A percentile compares a stretch with the other conserved stretches of the same genome.
phyloP scores from a whole-genome alignment of 2,113 vertebrate species.

The Diphyllodes magnificus region DNA sequence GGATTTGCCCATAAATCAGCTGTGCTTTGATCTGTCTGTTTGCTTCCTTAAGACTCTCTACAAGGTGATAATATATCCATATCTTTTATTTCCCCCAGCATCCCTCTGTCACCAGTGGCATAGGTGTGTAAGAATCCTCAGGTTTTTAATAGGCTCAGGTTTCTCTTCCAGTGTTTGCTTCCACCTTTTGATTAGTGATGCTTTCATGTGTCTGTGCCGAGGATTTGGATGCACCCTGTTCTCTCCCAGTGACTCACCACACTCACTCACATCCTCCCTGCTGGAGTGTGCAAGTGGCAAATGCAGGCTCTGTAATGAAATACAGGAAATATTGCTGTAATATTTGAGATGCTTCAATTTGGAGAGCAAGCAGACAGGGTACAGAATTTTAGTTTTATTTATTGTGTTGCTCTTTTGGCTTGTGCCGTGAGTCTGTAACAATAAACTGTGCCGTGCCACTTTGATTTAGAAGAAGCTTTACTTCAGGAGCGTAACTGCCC shows the following conservation, averaged over 20 bases:
- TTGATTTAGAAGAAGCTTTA: constrained; percentile 17
- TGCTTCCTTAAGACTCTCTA: neutral
- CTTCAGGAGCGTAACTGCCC: constrained; percentile 1
- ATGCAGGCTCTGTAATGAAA: neutral
- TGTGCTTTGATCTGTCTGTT: constrained; percentile 11
- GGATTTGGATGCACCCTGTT: neutral
- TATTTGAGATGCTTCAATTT: neutral
- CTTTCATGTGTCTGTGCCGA: neutral
- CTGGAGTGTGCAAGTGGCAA: neutral
- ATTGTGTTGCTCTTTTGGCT: neutral
- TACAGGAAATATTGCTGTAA: neutral
- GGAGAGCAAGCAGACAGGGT: neutral
- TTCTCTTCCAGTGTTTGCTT: neutral
- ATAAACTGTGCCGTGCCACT: neutral
- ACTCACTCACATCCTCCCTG: neutral
- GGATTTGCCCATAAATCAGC: neutral
- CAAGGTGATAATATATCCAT: neutral
- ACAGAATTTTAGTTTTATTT: constrained; percentile 16
- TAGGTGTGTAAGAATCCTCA: neutral
- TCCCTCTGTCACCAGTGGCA: neutral
- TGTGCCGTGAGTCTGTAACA: neutral
- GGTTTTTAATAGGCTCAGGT: neutral
- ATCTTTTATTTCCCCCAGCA: neutral
- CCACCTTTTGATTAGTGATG: neutral
- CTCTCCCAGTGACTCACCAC: neutral